Evolutionary conservation across 35 echinoderm and acorn worm genomes (phyloP), one percentile per base, ranked within the genome.

Genomic region (Diadema setosum): DNA sequence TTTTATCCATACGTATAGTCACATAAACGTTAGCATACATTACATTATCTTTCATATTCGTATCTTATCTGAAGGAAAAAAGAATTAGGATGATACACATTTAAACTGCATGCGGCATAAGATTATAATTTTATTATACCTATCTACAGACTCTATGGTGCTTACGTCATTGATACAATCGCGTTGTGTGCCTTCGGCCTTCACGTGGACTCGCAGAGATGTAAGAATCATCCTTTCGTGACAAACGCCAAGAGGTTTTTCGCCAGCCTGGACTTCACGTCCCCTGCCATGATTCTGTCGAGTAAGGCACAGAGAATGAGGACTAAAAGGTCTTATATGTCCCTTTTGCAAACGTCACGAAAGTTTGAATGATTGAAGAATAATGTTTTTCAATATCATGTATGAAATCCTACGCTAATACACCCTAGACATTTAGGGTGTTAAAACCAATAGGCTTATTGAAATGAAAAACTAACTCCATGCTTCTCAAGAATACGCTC

Each of bases 211-310:
- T 95, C 93, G 4, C 93, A 91, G 37, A 78, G 88, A 36, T 87
- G 84, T 43, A 91, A 91, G 48, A 48, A 91, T 84, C 84, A 95
- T 80, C 93, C 93, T 0, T 95, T 95, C 78, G 93, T 95, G 16
- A 81, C 64, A 36, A 39, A 95, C 64, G 84, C 89, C 6, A 95
- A 87, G 59, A 23, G 31, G 20, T 37, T 90, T 3, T 83, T 90
- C 46, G 35, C 81, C 37, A 46, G 32, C 24, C 0, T 45, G 5
- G 35, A 84, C 31, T 45, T 70, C 30, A 56, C 46, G 12, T 83
- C 45, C 29, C 45, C 84, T 6, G 26, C 33, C 4, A 18, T 70
- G 44, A 39, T 87, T 25, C 41, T 87, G 25, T 3, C 39, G 5
- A 30, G 84, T 86, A n/a, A n/a, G n/a, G n/a, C n/a, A n/a, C n/a